Evolutionary conservation across 2,888 invertebrate genomes (phyloP).

Genomic region (Cheilosia pagana): DNA sequence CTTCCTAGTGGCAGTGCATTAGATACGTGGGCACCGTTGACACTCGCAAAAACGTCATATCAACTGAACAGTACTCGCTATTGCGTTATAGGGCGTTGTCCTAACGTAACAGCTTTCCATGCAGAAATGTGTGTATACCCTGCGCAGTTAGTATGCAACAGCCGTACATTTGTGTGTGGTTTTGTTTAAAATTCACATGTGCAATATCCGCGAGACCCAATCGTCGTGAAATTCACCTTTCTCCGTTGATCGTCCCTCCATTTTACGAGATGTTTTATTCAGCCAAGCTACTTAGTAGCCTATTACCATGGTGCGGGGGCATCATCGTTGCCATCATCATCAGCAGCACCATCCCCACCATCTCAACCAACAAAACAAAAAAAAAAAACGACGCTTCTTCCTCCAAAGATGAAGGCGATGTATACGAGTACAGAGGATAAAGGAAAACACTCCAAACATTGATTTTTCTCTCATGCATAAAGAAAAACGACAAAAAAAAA

Average conservation of each 20-base stretch:
- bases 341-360: neutral
- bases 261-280: conserved; percentile 18
- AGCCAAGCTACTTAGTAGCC: conserved; percentile 30
- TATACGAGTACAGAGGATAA: conserved; percentile 11
- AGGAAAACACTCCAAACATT: conserved; percentile 52
- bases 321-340: conserved; percentile 45
- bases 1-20: neutral
- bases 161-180: conserved; percentile 28
- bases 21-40: neutral
- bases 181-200: conserved; percentile 12
- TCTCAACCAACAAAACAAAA: conserved; percentile 12
- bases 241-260: neutral
- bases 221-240: neutral
- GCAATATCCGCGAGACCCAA: conserved; percentile 21
- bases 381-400: conserved; percentile 24
- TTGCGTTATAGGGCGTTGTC: neutral
- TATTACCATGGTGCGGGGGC: conserved; percentile 19
- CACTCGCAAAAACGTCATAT: neutral
- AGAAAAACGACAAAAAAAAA: conserved; percentile 48
- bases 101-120: neutral
- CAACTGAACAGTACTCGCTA: neutral
- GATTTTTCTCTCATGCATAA: conserved; percentile 45
- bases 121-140: conserved; percentile 1
- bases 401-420: conserved; percentile 23
- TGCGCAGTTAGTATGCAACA: conserved; percentile 26